phyloP scores from a whole-genome alignment of 2,888 invertebrate genomes.

The Caenorhabditis sulstoni region DNA sequence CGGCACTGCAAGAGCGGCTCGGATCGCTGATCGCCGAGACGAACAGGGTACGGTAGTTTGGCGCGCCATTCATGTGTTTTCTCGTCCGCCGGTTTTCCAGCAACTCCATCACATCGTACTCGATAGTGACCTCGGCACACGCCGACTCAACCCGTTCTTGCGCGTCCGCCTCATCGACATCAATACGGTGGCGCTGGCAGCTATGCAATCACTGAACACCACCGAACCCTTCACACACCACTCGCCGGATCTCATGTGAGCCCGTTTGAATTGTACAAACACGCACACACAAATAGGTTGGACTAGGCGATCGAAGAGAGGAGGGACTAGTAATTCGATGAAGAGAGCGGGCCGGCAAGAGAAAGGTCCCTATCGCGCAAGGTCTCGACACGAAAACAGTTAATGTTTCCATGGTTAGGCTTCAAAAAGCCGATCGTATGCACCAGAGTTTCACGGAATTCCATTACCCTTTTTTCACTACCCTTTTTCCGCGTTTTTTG shows the following conservation, averaged over 20 bases:
- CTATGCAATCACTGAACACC: conserved; percentile 71
- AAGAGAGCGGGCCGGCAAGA: too few species aligned
- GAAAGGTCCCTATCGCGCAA: too few species aligned
- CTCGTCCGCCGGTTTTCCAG: conserved; percentile 61
- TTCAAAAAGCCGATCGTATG: too few species aligned
- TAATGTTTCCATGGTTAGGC: too few species aligned
- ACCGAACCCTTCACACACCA: conserved; percentile 75
- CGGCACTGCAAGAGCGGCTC: conserved; percentile 62
- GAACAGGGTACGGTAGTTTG: conserved; percentile 57
- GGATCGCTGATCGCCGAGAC: conserved; percentile 67
- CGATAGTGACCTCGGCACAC: conserved; percentile 67
- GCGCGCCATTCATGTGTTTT: not conserved
- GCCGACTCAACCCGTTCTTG: conserved; percentile 60
- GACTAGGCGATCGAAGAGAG: too few species aligned
- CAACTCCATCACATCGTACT: conserved; percentile 69
- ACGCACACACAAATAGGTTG: too few species aligned
- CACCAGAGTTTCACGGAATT: too few species aligned
- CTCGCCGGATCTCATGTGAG: conserved; percentile 66
- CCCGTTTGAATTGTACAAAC: too few species aligned
- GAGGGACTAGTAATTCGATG: too few species aligned
- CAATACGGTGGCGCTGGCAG: conserved; percentile 69
- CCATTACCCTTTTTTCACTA: too few species aligned
- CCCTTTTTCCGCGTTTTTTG: too few species aligned
- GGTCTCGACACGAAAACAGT: too few species aligned
- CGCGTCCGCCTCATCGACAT: conserved; percentile 70